Evolutionary conservation across 2,888 invertebrate genomes (phyloP).

Genomic region (Oscheius sp.): DNA sequence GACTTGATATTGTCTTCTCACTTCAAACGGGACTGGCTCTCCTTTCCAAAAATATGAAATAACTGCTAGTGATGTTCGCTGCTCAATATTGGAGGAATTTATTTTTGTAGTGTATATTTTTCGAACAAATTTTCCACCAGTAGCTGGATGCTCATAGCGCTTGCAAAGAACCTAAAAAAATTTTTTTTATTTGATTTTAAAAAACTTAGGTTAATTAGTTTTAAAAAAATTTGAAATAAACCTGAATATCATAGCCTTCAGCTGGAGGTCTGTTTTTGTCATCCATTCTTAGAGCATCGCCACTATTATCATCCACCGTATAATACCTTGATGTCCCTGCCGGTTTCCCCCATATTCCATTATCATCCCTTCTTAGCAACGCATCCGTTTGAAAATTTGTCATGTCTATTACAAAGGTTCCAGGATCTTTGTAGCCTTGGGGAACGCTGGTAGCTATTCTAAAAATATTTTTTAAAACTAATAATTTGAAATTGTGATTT

Average conservation of each 20-base stretch:
- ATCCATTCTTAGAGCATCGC: slow-evolving; percentile 49
- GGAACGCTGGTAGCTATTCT: slow-evolving; percentile 50
- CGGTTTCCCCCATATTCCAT: slow-evolving; percentile 57
- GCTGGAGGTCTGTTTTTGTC: slow-evolving; percentile 33
- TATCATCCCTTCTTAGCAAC: slow-evolving; percentile 48
- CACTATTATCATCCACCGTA: slow-evolving; percentile 38
- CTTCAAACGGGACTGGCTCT: slow-evolving; percentile 38
- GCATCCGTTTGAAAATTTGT: slow-evolving; percentile 24
- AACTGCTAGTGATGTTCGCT: slow-evolving; percentile 37
- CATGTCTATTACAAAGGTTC: slow-evolving; percentile 55
- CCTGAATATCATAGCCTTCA: slow-evolving; percentile 42
- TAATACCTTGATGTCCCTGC: slow-evolving; percentile 51
- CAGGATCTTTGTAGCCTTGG: slow-evolving; percentile 46
- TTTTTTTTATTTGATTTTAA: slow-evolving; percentile 30
- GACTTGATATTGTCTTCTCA: slow-evolving; percentile 32
- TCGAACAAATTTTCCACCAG: slow-evolving; percentile 48
- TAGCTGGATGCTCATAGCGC: slow-evolving; percentile 53
- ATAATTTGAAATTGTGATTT: neutral
- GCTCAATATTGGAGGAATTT: neutral
- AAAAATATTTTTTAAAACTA: neutral
- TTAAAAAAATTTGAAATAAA: slow-evolving; percentile 17
- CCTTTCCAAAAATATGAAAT: slow-evolving; percentile 58
- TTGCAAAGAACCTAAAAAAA: slow-evolving; percentile 47
- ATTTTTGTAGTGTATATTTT: slow-evolving; percentile 55
- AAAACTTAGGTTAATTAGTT: neutral